phyloP scores from a whole-genome alignment of 2,797 vertebrate species.

The Chaetodon trifasciatus region DNA sequence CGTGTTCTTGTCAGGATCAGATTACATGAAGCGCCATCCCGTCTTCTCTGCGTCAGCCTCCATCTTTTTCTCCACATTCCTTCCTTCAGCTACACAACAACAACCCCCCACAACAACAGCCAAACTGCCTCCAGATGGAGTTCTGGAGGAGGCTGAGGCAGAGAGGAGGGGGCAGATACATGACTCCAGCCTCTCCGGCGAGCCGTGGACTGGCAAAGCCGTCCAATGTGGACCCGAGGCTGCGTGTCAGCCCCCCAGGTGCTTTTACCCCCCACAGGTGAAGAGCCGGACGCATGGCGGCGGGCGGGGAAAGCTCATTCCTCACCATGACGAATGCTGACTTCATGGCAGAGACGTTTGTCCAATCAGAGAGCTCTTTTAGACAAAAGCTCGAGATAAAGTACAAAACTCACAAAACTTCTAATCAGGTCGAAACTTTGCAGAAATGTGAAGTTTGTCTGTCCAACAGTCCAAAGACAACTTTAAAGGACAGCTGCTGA shows the following conservation, averaged over 20 bases:
- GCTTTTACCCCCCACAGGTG: background rate
- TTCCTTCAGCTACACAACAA: constrained; percentile 24
- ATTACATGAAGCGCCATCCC: background rate
- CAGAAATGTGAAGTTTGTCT: too few relatives aligned
- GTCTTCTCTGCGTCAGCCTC: background rate
- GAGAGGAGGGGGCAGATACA: constrained; percentile 60
- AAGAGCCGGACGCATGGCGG: too few relatives aligned
- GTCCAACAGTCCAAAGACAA: too few relatives aligned
- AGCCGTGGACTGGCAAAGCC: constrained; percentile 1
- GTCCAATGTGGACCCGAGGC: constrained; percentile 28
- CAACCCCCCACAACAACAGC: constrained; percentile 36
- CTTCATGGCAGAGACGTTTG: too few relatives aligned
- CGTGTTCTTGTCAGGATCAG: background rate
- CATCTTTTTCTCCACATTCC: constrained; percentile 52
- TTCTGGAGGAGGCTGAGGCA: background rate
- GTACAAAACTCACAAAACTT: too few relatives aligned
- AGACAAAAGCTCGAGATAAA: too few relatives aligned
- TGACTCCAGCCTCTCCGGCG: constrained; percentile 56
- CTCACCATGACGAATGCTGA: too few relatives aligned
- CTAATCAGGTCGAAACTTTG: too few relatives aligned
- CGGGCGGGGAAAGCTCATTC: too few relatives aligned
- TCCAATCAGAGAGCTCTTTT: too few relatives aligned
- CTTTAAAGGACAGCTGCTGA: too few relatives aligned
- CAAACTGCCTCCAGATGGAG: constrained; percentile 84
- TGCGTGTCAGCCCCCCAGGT: background rate